Percentiles rank a stretch among this genome's conserved stretches.
Evolutionary conservation across 2,113 vertebrate species (phyloP).

Genomic region (Microcebus lehilahytsara): DNA sequence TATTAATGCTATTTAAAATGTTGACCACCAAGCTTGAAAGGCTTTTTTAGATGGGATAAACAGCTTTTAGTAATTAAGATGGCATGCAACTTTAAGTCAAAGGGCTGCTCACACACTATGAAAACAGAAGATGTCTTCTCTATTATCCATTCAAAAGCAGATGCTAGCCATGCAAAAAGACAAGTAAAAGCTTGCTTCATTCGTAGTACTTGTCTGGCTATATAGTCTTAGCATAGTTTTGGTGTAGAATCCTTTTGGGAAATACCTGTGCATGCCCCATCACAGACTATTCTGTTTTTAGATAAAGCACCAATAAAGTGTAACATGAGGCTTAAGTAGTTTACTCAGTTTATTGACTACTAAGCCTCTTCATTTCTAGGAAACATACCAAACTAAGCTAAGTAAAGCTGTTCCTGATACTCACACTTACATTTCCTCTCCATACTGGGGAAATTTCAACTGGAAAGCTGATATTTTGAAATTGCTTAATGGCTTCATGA

Average conservation of each 20-base stretch:
- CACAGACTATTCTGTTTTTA: background rate
- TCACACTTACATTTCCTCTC: background rate
- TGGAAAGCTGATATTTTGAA: background rate
- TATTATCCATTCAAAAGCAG: background rate
- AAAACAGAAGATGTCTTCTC: background rate
- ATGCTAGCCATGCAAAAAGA: background rate
- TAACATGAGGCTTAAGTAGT: background rate
- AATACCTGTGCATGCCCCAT: background rate
- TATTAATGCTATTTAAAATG: slow-evolving; percentile 73
- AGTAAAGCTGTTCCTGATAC: background rate
- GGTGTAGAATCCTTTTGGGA: background rate
- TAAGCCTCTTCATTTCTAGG: background rate
- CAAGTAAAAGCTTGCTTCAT: background rate
- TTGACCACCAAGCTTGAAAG: slow-evolving; percentile 75
- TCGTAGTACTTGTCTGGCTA: background rate
- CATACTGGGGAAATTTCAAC: background rate
- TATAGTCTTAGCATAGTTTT: background rate
- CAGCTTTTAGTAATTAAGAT: slow-evolving; percentile 75
- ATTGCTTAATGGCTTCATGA: background rate
- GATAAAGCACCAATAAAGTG: background rate
- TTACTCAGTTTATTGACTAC: background rate
- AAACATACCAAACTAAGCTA: background rate
- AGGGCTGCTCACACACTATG: background rate
- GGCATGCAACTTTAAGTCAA: slow-evolving; percentile 77
- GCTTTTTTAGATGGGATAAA: slow-evolving; percentile 75